Evolutionary conservation across 1,140 invertebrate species (phyloP), one percentile per base, ranked within the genome.

Genomic region (Triops cancriformis): DNA sequence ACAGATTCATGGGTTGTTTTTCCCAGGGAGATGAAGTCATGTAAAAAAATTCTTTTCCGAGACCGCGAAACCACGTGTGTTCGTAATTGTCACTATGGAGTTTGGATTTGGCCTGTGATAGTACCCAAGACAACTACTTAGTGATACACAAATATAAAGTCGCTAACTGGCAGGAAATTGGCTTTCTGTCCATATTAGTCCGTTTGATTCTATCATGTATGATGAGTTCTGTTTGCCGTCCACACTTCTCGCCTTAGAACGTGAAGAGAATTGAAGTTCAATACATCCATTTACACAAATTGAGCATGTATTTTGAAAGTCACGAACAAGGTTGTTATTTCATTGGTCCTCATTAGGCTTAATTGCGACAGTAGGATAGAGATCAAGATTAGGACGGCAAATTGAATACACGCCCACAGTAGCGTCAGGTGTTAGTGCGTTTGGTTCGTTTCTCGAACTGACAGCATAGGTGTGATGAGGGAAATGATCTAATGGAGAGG

Each of bases 391-490:
- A 23, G 51, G 51, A n/a, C 51, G 51, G 14, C 51, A 64, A 64
- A 64, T 64, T 18, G 51, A 18, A 18, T 64, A 64, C 51, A 64
- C 51, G 51, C 51, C 51, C 23, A 23, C 14, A 0, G 18, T 14
- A 64, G 1, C 23, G 5, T 64, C 51, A 18, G 51, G 51, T 64
- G 18, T 64, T 37, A 37, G 7, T 64, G 51, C 23, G 14, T 64
- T 9, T 14, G 23, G 18, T n/a, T 23, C 51, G 23, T 64, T 64
- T 18, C 23, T 18, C n/a, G 51, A 64, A 18, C 23, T 64, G 18
- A 64, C 51, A 23, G 73, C 77, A 12, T 78, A 78, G 6, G 42
- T 42, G 51, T 78, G 77, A 43, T 78, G 77, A n/a, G 77, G 77
- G 23, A 78, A 78, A 31, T 42, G 72, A 43, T 78, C 77, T 37